Evolutionary conservation across 2,113 vertebrate species (phyloP).

Genomic region (Rostratula benghalensis): DNA sequence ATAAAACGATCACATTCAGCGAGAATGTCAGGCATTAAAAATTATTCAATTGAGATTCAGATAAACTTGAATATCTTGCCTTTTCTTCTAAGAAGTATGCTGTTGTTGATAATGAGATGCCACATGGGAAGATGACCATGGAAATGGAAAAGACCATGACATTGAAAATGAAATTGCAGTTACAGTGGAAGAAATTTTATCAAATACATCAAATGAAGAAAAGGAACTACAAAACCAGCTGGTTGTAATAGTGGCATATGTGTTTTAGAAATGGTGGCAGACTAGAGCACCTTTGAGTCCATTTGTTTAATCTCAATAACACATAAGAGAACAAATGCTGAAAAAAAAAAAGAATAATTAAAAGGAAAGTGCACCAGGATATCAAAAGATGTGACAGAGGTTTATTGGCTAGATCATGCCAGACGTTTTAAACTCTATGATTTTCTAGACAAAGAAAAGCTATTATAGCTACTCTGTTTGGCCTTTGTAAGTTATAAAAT

Average conservation of each 20-base stretch:
- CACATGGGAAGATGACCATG: background rate
- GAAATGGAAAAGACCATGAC: background rate
- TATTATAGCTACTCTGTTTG: background rate
- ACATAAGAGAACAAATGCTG: background rate
- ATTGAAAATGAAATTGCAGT: background rate
- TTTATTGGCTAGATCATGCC: background rate
- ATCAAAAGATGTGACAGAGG: background rate
- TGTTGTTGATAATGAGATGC: background rate
- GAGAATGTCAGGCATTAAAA: background rate
- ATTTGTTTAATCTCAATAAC: background rate
- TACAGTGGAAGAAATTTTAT: background rate
- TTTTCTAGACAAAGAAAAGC: background rate
- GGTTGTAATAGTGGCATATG: background rate
- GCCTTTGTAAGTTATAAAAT: background rate
- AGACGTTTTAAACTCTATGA: background rate
- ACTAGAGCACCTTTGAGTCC: background rate
- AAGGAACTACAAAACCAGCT: background rate
- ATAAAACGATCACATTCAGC: background rate
- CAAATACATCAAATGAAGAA: background rate
- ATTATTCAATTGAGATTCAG: background rate
- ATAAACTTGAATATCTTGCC: background rate
- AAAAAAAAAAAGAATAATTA: background rate
- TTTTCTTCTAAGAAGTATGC: background rate
- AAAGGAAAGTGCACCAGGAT: background rate
- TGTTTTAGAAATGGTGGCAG: background rate